phyloP scores from a whole-genome alignment of 2,797 vertebrate genomes.

The Falco biarmicus region DNA sequence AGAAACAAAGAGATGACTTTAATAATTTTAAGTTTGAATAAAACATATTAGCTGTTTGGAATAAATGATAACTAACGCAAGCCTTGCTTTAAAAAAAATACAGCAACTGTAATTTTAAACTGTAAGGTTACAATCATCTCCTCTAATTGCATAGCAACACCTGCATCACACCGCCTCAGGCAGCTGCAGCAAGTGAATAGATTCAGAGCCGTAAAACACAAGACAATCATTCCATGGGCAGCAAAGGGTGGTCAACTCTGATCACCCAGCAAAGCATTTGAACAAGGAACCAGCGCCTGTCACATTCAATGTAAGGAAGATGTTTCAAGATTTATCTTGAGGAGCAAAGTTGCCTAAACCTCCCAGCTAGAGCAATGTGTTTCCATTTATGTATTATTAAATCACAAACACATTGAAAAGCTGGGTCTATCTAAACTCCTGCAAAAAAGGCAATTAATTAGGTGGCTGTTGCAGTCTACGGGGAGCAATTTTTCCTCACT shows the following conservation, averaged over 20 bases:
- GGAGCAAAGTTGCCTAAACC: not conserved
- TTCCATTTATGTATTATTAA: not conserved
- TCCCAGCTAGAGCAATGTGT: not conserved
- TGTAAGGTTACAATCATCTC: not conserved
- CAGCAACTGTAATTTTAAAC: not conserved
- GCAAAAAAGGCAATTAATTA: not conserved
- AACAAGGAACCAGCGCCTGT: not conserved
- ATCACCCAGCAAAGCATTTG: not conserved
- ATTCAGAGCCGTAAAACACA: slow-evolving; percentile 10
- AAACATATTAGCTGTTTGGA: not conserved
- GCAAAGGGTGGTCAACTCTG: not conserved
- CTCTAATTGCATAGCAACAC: slow-evolving; percentile 17
- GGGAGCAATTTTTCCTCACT: not conserved
- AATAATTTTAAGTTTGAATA: not conserved
- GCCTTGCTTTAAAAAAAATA: not conserved
- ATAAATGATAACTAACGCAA: not conserved
- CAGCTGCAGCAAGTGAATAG: not conserved
- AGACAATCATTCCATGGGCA: not conserved
- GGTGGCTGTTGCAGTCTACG: not conserved
- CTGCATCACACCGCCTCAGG: not conserved
- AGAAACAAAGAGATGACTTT: not conserved
- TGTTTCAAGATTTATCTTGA: not conserved
- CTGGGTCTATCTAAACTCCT: not conserved
- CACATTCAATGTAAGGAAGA: not conserved
- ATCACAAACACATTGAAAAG: rapidly evolving